A percentile compares a stretch with the other conserved stretches of the same genome.
These are phyloP conservation scores for Actinia tenebrosa DNA, from an alignment of 64 coral and sea anemone genomes.

Conservation along the genomic window DNA sequence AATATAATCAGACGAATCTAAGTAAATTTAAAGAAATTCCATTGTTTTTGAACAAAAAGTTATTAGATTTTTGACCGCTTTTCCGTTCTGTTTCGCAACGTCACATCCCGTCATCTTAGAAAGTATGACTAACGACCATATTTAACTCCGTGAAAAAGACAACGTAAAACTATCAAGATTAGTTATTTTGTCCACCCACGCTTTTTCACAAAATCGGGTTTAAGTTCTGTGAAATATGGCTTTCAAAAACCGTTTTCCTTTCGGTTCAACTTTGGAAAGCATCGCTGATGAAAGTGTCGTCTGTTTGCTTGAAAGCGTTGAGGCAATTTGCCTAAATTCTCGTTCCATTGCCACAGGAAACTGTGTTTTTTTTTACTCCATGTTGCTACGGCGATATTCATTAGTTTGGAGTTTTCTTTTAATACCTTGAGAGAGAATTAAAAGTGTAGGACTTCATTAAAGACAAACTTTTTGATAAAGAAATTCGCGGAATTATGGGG, in stretches of 20 bases:
- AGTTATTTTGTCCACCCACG: background rate
- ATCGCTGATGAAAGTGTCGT: background rate
- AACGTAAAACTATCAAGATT: background rate
- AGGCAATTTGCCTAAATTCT: background rate
- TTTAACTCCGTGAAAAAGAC: background rate
- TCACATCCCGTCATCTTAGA: background rate
- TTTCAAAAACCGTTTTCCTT: background rate
- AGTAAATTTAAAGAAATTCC: background rate
- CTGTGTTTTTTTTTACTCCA: background rate
- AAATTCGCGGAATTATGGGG: background rate
- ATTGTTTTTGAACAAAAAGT: background rate
- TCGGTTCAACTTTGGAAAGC: constrained; percentile 1
- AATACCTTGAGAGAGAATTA: background rate
- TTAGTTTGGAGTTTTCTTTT: background rate
- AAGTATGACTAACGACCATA: background rate
- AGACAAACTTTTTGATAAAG: background rate
- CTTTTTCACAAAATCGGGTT: background rate
- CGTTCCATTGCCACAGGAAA: background rate
- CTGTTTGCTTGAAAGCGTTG: background rate
- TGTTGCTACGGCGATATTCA: background rate
- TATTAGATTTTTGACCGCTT: background rate
- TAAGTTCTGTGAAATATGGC: background rate
- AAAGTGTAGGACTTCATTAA: background rate
- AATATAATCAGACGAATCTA: background rate
- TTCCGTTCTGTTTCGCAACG: background rate